Percentiles rank a stretch among this genome's conserved stretches.
Evolutionary conservation across 2,113 vertebrate genomes (phyloP).

Genomic region (Pituophis catenifer): DNA sequence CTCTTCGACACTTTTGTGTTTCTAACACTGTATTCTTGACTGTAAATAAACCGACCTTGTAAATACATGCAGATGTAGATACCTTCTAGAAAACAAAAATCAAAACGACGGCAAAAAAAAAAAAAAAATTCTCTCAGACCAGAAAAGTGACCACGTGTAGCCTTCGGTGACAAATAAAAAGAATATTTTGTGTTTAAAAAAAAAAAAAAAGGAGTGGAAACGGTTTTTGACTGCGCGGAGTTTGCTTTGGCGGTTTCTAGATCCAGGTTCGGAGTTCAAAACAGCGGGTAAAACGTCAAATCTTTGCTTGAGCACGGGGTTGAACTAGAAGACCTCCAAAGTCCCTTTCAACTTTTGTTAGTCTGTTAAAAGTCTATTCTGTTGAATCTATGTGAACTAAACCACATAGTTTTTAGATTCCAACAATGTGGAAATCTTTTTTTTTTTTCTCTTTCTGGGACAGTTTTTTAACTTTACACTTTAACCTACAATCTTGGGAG

Average conservation of each 20-base stretch:
- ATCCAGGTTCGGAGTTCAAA: neutral
- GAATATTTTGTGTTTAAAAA: conserved; percentile 97
- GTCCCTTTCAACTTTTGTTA: neutral
- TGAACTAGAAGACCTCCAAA: neutral
- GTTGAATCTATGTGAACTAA: neutral
- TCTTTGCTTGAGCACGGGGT: neutral
- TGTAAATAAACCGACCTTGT: conserved; percentile 93
- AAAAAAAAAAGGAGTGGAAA: conserved; percentile 27
- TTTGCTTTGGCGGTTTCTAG: neutral
- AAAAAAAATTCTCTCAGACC: conserved; percentile 64
- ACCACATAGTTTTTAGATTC: neutral
- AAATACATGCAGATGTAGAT: conserved; percentile 98
- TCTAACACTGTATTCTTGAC: conserved; percentile 90
- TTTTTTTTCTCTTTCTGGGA: neutral
- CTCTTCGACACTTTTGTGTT: conserved; percentile 76
- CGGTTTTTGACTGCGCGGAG: neutral
- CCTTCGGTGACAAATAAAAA: conserved; percentile 95
- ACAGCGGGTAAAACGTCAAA: neutral
- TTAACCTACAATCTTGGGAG: neutral
- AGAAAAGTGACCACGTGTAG: conserved; percentile 89
- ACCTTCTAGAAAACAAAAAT: conserved; percentile 83
- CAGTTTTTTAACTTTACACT: neutral
- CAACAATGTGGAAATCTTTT: neutral
- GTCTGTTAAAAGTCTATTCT: neutral
- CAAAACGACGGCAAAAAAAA: conserved; percentile 49